phyloP scores from a whole-genome alignment of 2,888 invertebrate genomes.

The Scotopteryx bipunctaria region DNA sequence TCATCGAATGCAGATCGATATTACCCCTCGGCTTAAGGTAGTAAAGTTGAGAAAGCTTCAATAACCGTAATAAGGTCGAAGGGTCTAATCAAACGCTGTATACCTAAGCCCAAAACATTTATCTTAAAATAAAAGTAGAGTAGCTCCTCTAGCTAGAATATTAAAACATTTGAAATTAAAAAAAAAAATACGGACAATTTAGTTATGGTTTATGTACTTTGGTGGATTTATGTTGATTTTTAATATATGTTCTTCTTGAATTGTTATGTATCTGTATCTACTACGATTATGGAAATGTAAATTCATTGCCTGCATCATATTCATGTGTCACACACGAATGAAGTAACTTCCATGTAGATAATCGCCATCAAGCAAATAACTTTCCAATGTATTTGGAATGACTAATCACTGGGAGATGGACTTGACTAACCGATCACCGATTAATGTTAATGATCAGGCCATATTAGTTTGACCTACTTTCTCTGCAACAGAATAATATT shows the following conservation, averaged over 20 bases:
- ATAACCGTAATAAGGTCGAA: constrained; percentile 53
- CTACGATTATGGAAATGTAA: constrained; percentile 11
- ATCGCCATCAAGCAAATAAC: constrained; percentile 70
- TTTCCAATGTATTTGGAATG: constrained; percentile 74
- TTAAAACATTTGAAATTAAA: neutral
- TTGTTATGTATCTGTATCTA: constrained; percentile 3
- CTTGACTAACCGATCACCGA: constrained; percentile 67
- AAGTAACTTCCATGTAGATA: constrained; percentile 59
- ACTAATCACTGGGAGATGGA: constrained; percentile 77
- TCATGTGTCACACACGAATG: constrained; percentile 51
- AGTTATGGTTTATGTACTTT: neutral
- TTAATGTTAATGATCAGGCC: constrained; percentile 40
- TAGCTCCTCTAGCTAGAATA: neutral
- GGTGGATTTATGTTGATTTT: constrained; percentile 18
- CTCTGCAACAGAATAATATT: constrained; percentile 7
- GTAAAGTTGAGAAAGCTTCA: constrained; percentile 52
- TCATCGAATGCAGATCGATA: constrained; percentile 59
- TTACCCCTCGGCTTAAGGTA: constrained; percentile 58
- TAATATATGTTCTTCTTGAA: neutral
- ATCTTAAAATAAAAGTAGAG: neutral
- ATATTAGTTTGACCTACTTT: neutral
- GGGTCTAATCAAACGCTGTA: constrained; percentile 43
- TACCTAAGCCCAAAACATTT: constrained; percentile 24
- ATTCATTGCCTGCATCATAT: constrained; percentile 67
- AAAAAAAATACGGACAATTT: neutral